Evolutionary conservation across 2,797 vertebrate species (phyloP), one percentile per base, ranked within the genome.

Genomic region (Hybognathus amarus): DNA sequence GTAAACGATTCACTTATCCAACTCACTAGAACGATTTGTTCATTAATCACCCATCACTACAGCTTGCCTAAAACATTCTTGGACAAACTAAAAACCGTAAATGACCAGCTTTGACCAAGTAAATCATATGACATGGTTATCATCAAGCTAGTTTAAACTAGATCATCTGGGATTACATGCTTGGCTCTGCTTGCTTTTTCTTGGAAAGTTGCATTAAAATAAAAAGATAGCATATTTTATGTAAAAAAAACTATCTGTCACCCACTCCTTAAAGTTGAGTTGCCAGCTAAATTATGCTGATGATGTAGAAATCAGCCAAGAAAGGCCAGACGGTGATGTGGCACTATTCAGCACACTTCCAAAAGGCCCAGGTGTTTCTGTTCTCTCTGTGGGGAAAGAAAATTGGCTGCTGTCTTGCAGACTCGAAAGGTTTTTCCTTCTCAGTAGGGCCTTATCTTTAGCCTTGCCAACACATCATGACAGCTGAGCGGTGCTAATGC

Each of bases 371-470:
- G 80, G 56, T 36, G 76, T 68, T 56, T 71, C 64, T 74, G 17
- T 15, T 79, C 45, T 66, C 75, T 73, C 74, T 67, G 33, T 33
- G 20, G 61, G 54, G n/a, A 4, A 17, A 33, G 1, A 17, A 77
- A 66, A 80, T 54, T 45, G 59, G 9, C 64, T 45, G 64, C 9
- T 5, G 12, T 50, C 67, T 61, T 61, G 33, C 30, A 73, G 52
- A 63, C 36, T 36, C 52, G n/a, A n/a, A 63, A 67, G 56, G n/a
- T 83, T 79, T 68, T 33, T 69, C 15, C 78, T 36, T 47, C 27
- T 63, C 50, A 38, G 30, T 20, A 50, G 67, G 77, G 69, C 70
- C 74, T 87, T 71, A 85, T 88, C 81, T 83, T 59, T 7, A 40
- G 22, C 63, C 79, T 61, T 36, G 40, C 59, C 54, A 30, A 5